These are phyloP conservation scores for Rhinogobio ventralis DNA, from an alignment of 2,797 vertebrate genomes.

Conservation along the genomic window DNA sequence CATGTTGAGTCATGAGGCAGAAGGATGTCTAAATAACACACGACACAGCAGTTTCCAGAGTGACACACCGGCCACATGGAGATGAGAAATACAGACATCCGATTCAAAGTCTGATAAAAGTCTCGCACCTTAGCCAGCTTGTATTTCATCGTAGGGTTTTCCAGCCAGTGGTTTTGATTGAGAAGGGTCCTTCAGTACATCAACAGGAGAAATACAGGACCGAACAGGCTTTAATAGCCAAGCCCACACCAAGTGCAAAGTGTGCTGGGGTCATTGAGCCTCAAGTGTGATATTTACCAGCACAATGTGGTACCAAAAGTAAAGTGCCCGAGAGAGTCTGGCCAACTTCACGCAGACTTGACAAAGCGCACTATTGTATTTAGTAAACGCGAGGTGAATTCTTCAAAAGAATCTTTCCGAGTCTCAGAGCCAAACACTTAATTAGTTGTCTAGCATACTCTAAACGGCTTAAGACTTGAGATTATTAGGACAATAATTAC, in stretches of 20 bases:
- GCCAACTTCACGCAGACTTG: conserved; percentile 45
- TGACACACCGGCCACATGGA: conserved; percentile 48
- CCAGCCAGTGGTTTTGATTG: conserved; percentile 10
- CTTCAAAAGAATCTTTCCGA: conserved; percentile 56
- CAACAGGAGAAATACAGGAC: conserved; percentile 18
- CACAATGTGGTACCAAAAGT: conserved; percentile 55
- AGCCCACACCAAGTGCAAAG: conserved; percentile 52
- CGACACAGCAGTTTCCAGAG: conserved; percentile 45
- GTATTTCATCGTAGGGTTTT: conserved; percentile 34
- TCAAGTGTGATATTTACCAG: conserved; percentile 64
- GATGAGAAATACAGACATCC: conserved; percentile 47
- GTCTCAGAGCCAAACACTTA: conserved; percentile 40
- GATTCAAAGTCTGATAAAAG: conserved; percentile 19
- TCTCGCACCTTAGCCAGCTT: conserved; percentile 44
- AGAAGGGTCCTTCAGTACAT: conserved; percentile 20
- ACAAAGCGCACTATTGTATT: conserved; percentile 57
- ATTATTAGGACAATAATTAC: conserved; percentile 26
- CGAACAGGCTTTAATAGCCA: conserved; percentile 46
- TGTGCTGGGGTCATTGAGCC: conserved; percentile 59
- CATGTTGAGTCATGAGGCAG: conserved; percentile 46
- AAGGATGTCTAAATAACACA: conserved; percentile 41
- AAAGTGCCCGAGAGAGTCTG: conserved; percentile 34
- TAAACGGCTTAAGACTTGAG: conserved; percentile 46
- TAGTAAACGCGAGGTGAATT: conserved; percentile 50
- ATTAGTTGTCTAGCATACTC: conserved; percentile 29